These are phyloP conservation scores for Amblyjoppa fuscipennis DNA, from an alignment of 2,888 invertebrate genomes.

Conservation along the genomic window DNA sequence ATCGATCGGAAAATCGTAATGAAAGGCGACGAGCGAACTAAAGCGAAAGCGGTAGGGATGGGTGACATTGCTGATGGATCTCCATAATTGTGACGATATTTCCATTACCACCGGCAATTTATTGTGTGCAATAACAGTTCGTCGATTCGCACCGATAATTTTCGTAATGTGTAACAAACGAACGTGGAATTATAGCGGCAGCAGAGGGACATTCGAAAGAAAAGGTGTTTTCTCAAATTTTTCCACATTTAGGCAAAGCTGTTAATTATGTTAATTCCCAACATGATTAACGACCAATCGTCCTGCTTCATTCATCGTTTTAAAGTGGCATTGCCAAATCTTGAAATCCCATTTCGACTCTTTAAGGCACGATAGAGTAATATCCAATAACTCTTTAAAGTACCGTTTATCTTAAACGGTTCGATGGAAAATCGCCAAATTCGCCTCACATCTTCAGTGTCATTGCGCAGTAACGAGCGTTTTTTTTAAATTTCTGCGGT, in stretches of 20 bases:
- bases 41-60: background rate
- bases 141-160: conserved; percentile 48
- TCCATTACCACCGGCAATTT: conserved; percentile 45
- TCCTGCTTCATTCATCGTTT: conserved; percentile 14
- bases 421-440: too few relatives aligned
- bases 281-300: conserved; percentile 17
- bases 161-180: conserved; percentile 23
- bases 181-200: background rate
- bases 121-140: conserved; percentile 52
- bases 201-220: background rate
- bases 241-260: background rate
- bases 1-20: conserved; percentile 1
- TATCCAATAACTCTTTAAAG: too few relatives aligned
- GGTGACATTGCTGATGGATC: conserved; percentile 5
- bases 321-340: too few relatives aligned
- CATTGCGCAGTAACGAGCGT: too few relatives aligned
- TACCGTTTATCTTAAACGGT: too few relatives aligned
- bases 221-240: conserved; percentile 9
- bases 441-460: too few relatives aligned
- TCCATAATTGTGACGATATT: conserved; percentile 18
- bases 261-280: conserved; percentile 23
- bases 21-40: background rate
- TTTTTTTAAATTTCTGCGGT: too few relatives aligned
- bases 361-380: background rate
- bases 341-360: background rate